Base-by-base conservation (phyloP, 2,797 vertebrate genomes). In the Synanceia verrucosa region DNA sequence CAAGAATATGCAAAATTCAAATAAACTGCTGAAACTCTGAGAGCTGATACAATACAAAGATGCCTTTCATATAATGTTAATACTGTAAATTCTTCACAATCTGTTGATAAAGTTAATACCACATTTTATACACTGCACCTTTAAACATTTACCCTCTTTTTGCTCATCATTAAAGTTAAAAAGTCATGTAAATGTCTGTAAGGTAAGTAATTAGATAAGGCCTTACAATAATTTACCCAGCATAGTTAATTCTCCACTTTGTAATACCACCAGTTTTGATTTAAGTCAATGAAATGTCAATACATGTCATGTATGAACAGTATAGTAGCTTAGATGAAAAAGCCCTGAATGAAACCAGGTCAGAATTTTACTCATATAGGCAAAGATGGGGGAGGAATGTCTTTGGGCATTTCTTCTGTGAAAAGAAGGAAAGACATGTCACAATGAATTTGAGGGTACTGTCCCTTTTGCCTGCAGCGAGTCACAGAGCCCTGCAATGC, bases 261-360 rank as follows among this genome's bases (percentile, higher is more conserved):
- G 36, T 34, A 21, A 29, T 31, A 13, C 16, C 26, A 52, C 21
- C 26, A 16, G 21, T 59, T 59, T 65, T 13, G 72, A n/a, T 19
- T 23, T 3, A 26, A 55, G 37, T 33, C 0, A 13, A 70, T 85
- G 64, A 86, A 73, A 82, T 69, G 60, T 80, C 72, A 79, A 57
- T 29, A 47, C 26, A 69, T 11, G 28, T 82, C 44, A 53, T 79
- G 77, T 63, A 29, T 79, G 62, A 74, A 65, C 9, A 63, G 51
- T 12, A 76, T 71, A 84, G 69, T 78, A 64, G 55, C 67, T 62
- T 19, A 43, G 44, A 44, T 36, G 26, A 24, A 31, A 62, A 34
- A 44, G 39, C 23, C 34, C 39, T 65, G 41, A 80, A 72, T 82
- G 52, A 91, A 93, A 92, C 79, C 88, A 91, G 91, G 90, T 91